These are phyloP conservation scores for Sebastes schlegelii DNA, from an alignment of 2,113 vertebrate genomes.

Conservation along the genomic window DNA sequence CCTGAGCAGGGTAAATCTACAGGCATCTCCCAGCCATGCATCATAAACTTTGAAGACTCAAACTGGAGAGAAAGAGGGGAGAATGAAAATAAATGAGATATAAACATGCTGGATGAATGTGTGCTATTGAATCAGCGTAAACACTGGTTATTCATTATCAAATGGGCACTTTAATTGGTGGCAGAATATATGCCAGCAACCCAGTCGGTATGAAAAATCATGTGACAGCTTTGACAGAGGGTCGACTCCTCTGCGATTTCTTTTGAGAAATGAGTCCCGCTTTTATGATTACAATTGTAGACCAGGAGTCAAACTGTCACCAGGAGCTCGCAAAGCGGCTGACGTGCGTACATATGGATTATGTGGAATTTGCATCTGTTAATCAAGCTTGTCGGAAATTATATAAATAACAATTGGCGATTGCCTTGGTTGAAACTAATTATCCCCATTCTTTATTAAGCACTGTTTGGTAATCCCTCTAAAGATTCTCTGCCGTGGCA, in stretches of 20 bases:
- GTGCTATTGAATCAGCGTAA: conserved; percentile 53
- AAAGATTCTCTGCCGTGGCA: conserved; percentile 46
- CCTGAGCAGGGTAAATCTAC: conserved; percentile 41
- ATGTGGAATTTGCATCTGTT: conserved; percentile 68
- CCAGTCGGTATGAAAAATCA: conserved; percentile 30
- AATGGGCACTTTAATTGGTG: conserved; percentile 63
- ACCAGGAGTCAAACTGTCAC: conserved; percentile 51
- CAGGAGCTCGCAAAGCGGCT: conserved; percentile 24
- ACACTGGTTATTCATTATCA: conserved; percentile 64
- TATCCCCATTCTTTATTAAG: conserved; percentile 66
- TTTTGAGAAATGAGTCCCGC: conserved; percentile 32
- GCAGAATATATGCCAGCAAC: conserved; percentile 25
- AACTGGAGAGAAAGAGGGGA: conserved; percentile 49
- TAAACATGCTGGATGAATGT: conserved; percentile 60
- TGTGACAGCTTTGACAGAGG: conserved; percentile 47
- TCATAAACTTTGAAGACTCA: conserved; percentile 57
- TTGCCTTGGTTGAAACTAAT: conserved; percentile 55
- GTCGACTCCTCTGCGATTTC: conserved; percentile 34
- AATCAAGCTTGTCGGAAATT: conserved; percentile 61
- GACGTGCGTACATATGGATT: conserved; percentile 48
- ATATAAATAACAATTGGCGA: conserved; percentile 71
- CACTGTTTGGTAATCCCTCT: conserved; percentile 60
- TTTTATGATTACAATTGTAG: conserved; percentile 34
- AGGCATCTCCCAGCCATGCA: conserved; percentile 52
- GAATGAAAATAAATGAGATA: conserved; percentile 66